Evolutionary conservation across 1,140 invertebrate species (phyloP), one percentile per base, ranked within the genome.

Genomic region (Drosophila yakuba): DNA sequence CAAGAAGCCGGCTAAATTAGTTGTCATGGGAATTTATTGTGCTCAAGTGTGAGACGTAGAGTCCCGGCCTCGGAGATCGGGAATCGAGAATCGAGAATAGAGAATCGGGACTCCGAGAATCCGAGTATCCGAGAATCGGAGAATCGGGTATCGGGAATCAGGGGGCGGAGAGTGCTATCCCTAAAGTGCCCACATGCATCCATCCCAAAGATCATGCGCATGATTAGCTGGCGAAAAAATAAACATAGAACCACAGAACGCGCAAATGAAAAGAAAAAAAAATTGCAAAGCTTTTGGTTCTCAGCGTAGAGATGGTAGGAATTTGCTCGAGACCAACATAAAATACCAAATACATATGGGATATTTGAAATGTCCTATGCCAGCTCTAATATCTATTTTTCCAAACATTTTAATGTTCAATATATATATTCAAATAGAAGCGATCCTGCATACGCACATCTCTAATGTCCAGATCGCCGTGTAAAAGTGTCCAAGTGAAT

Each of bases 21-120:
- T 88, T 88, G 84, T 88, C 83, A 88, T 88, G 83, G 83, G 83
- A 88, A 88, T 88, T 88, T 88, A 88, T 88, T 88, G 84, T 88
- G 82, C 82, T 54, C 83, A 72, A 78, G 77, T 79, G 73, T 66
- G 69, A 68, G 59, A 4, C 59, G 32, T 28, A 28, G 44, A 11
- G 8, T 14, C 25, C 25, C 35, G 32, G n/a, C 20, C 28, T 36
- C 36, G 7, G 36, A 25, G 48, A 50, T 39, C 38, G 14, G 15
- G 54, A 11, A n/a, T 60, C 20, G 5, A 14, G 38, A 39, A 14
- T 39, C 15, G 12, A 11, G 23, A 2, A 39, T 38, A 35, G n/a
- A 32, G 32, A 17, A 51, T 50, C 45, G 41, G n/a, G n/a, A n/a
- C n/a, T n/a, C n/a, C 17, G 17, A 20, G 61, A 67, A 23, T 69